phyloP scores from a whole-genome alignment of 2,797 vertebrate genomes.

The Spinus pinus region DNA sequence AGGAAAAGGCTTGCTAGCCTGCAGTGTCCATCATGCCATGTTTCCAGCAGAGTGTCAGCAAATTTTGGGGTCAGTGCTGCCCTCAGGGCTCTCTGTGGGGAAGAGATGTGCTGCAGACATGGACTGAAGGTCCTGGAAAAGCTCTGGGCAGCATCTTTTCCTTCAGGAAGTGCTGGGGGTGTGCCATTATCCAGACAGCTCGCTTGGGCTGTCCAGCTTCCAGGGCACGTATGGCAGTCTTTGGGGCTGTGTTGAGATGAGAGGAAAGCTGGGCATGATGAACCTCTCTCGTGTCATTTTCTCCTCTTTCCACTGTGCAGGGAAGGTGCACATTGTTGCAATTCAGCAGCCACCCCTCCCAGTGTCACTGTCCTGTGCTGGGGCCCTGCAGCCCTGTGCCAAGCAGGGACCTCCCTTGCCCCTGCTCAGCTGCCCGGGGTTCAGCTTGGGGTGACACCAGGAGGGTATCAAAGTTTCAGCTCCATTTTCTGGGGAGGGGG shows the following conservation, averaged over 20 bases:
- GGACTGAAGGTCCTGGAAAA: neutral
- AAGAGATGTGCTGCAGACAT: fast-evolving
- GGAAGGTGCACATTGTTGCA: neutral
- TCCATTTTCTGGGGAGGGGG: fast-evolving
- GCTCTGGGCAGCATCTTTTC: neutral
- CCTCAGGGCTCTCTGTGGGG: neutral
- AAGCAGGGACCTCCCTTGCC: neutral
- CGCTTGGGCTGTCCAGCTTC: neutral
- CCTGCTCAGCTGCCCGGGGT: neutral
- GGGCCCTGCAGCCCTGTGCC: neutral
- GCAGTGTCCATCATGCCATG: fast-evolving
- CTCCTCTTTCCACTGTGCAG: neutral
- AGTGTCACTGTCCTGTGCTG: fast-evolving
- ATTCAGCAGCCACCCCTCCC: neutral
- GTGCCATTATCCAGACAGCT: neutral
- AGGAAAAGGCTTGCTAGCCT: neutral
- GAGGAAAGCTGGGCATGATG: neutral
- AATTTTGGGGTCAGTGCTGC: neutral
- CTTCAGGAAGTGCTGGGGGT: neutral
- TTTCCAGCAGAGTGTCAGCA: neutral
- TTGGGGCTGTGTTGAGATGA: neutral
- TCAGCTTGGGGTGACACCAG: neutral
- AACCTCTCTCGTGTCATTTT: neutral
- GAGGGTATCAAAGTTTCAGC: neutral
- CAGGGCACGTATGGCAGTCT: fast-evolving